phyloP scores from a whole-genome alignment of 2,113 vertebrate species.

The Peromyscus maniculatus region DNA sequence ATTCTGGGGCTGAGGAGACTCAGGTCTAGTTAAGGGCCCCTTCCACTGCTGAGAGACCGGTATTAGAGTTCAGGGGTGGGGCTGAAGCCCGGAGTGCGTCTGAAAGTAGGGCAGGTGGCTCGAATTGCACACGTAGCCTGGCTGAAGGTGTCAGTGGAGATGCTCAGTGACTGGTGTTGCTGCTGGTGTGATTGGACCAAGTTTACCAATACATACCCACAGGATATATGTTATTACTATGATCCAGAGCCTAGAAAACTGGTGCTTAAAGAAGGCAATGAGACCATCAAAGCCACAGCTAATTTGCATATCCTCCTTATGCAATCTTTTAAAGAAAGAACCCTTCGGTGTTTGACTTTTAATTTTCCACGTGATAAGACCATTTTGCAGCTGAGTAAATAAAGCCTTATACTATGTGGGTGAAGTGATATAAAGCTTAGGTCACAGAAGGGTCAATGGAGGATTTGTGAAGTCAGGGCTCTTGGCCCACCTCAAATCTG shows the following conservation, averaged over 20 bases:
- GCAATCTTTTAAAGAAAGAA: background rate
- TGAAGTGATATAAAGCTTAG: background rate
- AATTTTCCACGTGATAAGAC: background rate
- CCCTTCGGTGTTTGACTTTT: background rate
- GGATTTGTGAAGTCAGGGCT: background rate
- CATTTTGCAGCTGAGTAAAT: conserved; percentile 12
- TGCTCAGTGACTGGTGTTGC: background rate
- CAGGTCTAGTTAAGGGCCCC: background rate
- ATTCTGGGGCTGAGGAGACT: background rate
- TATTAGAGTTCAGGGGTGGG: background rate
- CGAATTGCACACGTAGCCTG: background rate
- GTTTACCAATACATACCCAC: background rate
- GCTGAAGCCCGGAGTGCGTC: background rate
- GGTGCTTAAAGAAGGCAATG: background rate
- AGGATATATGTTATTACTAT: background rate
- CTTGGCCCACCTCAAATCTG: background rate
- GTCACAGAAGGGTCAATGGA: background rate
- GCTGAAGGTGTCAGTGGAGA: background rate
- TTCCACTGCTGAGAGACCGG: background rate
- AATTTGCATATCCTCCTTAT: background rate
- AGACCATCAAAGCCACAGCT: background rate
- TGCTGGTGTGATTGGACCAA: background rate
- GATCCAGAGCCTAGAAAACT: background rate
- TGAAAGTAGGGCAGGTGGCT: background rate
- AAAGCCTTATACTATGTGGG: background rate